Conservation (phyloP, 2,797 vertebrate species). For the Poeciliopsis infans region DNA sequence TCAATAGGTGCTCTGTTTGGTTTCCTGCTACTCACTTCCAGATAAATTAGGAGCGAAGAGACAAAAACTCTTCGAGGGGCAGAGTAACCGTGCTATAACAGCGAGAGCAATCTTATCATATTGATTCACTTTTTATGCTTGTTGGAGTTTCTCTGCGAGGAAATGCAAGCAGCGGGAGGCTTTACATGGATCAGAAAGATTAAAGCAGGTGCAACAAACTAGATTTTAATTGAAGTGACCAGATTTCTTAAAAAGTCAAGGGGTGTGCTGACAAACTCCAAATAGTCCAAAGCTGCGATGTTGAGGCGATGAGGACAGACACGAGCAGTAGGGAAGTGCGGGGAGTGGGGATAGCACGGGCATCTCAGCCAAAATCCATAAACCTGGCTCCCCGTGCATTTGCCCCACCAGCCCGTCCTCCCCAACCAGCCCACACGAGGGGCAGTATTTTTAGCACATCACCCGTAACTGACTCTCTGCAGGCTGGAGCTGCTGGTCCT, state of each 20-base stretch:
- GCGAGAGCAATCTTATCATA: constrained; percentile 41
- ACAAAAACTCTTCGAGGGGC: constrained; percentile 33
- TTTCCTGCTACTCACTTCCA: constrained; percentile 55
- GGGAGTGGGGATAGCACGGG: constrained; percentile 17
- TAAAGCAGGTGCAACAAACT: constrained; percentile 41
- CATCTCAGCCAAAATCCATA: constrained; percentile 64
- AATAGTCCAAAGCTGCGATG: constrained; percentile 36
- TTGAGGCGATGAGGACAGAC: constrained; percentile 20
- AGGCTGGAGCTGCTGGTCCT: constrained; percentile 79
- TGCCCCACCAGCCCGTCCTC: constrained; percentile 36
- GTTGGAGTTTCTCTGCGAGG: constrained; percentile 60
- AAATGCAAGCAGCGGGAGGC: constrained; percentile 12
- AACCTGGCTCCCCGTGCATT: constrained; percentile 53
- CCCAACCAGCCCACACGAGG: constrained; percentile 75
- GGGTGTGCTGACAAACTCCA: constrained; percentile 31
- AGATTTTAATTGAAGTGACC: constrained; percentile 46
- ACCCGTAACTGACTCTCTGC: constrained; percentile 81
- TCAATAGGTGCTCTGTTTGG: constrained; percentile 60
- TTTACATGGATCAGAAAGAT: constrained; percentile 27
- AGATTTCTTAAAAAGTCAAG: constrained; percentile 40
- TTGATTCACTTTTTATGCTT: constrained; percentile 71
- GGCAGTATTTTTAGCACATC: constrained; percentile 83
- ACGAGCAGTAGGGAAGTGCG: constrained; percentile 21
- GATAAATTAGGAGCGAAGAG: constrained; percentile 62
- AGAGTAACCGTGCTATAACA: constrained; percentile 34